Conservation (phyloP, 2,797 vertebrate species). For the Decapterus maruadsi region DNA sequence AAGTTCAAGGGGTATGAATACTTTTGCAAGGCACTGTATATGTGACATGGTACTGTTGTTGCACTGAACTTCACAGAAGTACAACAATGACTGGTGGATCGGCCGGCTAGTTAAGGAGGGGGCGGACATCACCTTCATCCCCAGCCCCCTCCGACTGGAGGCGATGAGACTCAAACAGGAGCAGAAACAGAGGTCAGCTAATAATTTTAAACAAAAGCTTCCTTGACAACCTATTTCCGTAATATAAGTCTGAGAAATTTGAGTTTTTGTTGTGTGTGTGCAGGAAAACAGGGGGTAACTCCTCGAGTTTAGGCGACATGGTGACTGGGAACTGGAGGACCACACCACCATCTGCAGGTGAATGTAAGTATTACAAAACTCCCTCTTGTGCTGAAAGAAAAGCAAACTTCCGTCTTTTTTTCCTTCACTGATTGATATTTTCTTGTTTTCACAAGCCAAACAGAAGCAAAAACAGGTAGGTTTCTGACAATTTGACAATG, state of each 20-base stretch:
- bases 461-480: conserved; percentile 99
- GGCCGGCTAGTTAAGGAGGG: conserved; percentile 96
- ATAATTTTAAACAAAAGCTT: neutral
- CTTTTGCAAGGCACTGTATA: too few species aligned
- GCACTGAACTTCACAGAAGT: conserved; percentile 86
- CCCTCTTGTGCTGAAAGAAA: neutral
- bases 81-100: conserved; percentile 99
- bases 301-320: conserved; percentile 93
- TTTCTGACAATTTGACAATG: conserved; percentile 39
- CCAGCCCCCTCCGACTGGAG: conserved; percentile 95
- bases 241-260: neutral
- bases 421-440: conserved; percentile 78
- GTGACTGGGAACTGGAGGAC: conserved; percentile 93
- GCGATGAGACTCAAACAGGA: conserved; percentile 96
- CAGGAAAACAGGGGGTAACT: conserved; percentile 93
- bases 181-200: conserved; percentile 92
- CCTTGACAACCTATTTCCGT: neutral
- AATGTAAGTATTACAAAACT: conserved; percentile 79
- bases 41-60: conserved; percentile 33
- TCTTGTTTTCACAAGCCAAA: conserved; percentile 92
- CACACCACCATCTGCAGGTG: conserved; percentile 95
- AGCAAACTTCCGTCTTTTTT: conserved; percentile 3
- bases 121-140: conserved; percentile 96
- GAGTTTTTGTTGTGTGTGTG: conserved; percentile 29
- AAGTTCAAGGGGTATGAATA: too few species aligned